phyloP scores from a whole-genome alignment of 37 sponge, comb jelly and placozoan genomes.

The Bolinopsis microptera region DNA sequence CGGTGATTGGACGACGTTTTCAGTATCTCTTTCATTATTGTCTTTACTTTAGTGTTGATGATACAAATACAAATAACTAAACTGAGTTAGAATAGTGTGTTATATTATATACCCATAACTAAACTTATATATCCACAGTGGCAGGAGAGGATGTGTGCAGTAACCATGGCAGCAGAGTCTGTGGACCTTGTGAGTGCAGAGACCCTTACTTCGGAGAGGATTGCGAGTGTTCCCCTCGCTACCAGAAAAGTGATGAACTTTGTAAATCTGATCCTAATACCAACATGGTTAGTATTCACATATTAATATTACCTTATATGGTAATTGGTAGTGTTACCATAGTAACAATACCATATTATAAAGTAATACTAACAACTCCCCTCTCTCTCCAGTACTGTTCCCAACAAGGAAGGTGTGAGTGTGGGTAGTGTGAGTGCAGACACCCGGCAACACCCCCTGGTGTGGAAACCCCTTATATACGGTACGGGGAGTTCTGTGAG shows the following conservation, averaged over 20 bases:
- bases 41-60: too few species aligned
- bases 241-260: slow-evolving; percentile 49
- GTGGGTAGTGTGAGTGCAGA: slow-evolving; percentile 40
- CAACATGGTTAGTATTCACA: neutral
- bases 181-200: slow-evolving; percentile 33
- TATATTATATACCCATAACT: too few species aligned
- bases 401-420: slow-evolving; percentile 52
- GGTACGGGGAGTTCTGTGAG: slow-evolving; percentile 65
- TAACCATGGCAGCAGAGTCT: slow-evolving; percentile 1
- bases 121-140: too few species aligned
- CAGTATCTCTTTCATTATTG: too few species aligned
- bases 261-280: neutral
- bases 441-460: slow-evolving; percentile 41
- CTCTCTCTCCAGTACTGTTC: slow-evolving; percentile 2
- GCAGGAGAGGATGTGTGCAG: neutral
- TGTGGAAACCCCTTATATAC: neutral
- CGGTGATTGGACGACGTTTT: too few species aligned
- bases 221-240: slow-evolving; percentile 36
- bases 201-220: slow-evolving; percentile 42
- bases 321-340: too few species aligned
- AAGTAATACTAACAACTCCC: too few species aligned
- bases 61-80: too few species aligned
- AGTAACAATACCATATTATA: too few species aligned
- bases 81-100: too few species aligned
- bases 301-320: too few species aligned